Percentiles rank a stretch among this genome's conserved stretches.
Conservation (phyloP, 2,888 invertebrate species). For the Xanthia togata region DNA sequence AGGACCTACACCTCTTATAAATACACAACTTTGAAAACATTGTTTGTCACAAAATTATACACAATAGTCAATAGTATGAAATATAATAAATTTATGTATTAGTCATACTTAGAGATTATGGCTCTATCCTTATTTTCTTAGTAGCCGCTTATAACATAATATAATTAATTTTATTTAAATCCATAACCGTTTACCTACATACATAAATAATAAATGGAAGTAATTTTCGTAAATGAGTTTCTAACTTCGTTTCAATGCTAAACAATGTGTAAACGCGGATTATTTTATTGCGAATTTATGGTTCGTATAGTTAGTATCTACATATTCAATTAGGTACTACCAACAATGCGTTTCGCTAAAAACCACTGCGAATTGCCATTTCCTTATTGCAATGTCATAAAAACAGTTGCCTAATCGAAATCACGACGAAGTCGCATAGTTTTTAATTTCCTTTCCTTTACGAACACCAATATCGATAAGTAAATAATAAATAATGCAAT, state of each 20-base stretch:
- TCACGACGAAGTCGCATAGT: slow-evolving; percentile 29
- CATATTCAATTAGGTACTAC: slow-evolving; percentile 24
- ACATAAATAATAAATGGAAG: slow-evolving; percentile 11
- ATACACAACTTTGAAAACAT: not conserved
- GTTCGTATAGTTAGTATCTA: slow-evolving; percentile 10
- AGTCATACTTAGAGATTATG: slow-evolving; percentile 19
- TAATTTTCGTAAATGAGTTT: slow-evolving; percentile 20
- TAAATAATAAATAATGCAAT: slow-evolving; percentile 44
- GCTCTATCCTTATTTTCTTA: not conserved
- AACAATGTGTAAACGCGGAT: slow-evolving; percentile 24
- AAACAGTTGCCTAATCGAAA: slow-evolving; percentile 44
- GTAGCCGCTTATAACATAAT: not conserved
- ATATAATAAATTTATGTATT: slow-evolving; percentile 1
- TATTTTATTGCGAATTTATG: slow-evolving; percentile 13
- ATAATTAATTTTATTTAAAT: slow-evolving; percentile 2
- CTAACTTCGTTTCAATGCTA: slow-evolving; percentile 8
- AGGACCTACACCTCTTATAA: not conserved
- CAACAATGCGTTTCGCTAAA: slow-evolving; percentile 29
- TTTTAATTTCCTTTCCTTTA: slow-evolving; percentile 26
- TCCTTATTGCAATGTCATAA: slow-evolving; percentile 43
- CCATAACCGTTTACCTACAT: not conserved
- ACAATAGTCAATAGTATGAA: not conserved
- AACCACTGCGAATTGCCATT: slow-evolving; percentile 31
- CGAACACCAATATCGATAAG: slow-evolving; percentile 27
- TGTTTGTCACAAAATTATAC: slow-evolving; percentile 16